Evolutionary conservation across 2,113 vertebrate genomes (phyloP), one percentile per base, ranked within the genome.

Genomic region (Cephalopholis sonnerati): DNA sequence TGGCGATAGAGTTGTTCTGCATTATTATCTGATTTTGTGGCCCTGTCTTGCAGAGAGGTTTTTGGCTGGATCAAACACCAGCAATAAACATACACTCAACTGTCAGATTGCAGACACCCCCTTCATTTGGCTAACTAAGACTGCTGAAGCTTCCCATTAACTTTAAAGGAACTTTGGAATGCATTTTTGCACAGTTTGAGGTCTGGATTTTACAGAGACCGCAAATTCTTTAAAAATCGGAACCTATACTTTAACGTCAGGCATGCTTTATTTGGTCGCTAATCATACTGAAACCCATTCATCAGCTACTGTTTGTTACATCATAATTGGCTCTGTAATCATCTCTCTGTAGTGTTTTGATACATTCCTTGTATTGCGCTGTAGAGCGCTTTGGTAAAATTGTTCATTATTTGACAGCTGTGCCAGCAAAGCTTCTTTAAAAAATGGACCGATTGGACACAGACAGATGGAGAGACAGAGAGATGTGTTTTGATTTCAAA

Each of bases 381-480:
- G 54, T 39, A 68, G 83, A 81, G 53, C 20, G 7, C 65, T 67
- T 67, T 69, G 62, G 59, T 71, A 70, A 81, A 11, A 20, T 54
- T 41, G 41, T 72, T 71, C 69, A 67, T 61, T 72, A 79, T 77
- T 36, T 41, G 57, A 58, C 74, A 78, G 88, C 76, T 29, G 67
- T 76, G 85, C 78, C 73, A 70, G 55, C 65, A 70, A 66, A 86
- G 78, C 81, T 69, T 57, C 82, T 86, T 70, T 58, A 11, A 69
- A 81, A 81, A 82, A 79, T 75, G n/a, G 84, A 86, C 9, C 8
- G 6, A 61, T 61, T 66, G 58, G 66, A 77, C 63, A 65, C 53
- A n/a, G 48, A 64, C 8, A 24, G 71, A 66, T 16, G 24, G 13
- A 27, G 55, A 27, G 55, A 57, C 65, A 25, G 55, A 48, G 69